Percentiles rank a stretch among this genome's conserved stretches.
Conservation (phyloP, 2,797 vertebrate species). For the Intellagama lesueurii region DNA sequence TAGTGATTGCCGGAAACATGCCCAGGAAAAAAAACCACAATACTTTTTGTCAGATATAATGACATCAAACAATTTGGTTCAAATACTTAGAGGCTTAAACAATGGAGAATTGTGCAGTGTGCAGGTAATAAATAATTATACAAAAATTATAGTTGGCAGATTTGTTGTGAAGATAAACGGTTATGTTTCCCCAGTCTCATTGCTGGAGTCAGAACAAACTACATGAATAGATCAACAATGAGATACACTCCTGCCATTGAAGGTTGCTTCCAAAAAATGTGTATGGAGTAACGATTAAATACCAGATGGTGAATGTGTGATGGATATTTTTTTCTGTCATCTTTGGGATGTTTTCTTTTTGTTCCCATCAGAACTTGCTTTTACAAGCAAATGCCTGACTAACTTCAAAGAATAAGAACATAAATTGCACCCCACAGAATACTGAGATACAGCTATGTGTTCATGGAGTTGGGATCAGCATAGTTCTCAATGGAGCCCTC, state of each 20-base stretch:
- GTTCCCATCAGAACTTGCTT: background rate
- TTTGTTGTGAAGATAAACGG: conserved; percentile 16
- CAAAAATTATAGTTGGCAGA: background rate
- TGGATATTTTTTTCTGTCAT: background rate
- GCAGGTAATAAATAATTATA: background rate
- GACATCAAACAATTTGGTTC: background rate
- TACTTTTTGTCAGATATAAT: background rate
- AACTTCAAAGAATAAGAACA: background rate
- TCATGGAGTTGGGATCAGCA: background rate
- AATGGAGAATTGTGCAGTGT: background rate
- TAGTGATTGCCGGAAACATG: no score
- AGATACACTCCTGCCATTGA: background rate
- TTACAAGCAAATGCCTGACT: background rate
- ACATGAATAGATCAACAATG: background rate
- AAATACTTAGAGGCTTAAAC: background rate
- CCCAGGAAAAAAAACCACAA: no score
- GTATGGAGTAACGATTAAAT: background rate
- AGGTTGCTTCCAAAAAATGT: background rate
- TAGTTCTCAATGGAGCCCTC: background rate
- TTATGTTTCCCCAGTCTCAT: background rate
- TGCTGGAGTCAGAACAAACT: background rate
- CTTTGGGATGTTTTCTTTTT: background rate
- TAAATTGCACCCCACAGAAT: background rate
- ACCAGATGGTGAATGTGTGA: background rate
- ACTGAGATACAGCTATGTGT: background rate